Conservation (phyloP, 2,113 vertebrate species). For the Trinectes maculatus region DNA sequence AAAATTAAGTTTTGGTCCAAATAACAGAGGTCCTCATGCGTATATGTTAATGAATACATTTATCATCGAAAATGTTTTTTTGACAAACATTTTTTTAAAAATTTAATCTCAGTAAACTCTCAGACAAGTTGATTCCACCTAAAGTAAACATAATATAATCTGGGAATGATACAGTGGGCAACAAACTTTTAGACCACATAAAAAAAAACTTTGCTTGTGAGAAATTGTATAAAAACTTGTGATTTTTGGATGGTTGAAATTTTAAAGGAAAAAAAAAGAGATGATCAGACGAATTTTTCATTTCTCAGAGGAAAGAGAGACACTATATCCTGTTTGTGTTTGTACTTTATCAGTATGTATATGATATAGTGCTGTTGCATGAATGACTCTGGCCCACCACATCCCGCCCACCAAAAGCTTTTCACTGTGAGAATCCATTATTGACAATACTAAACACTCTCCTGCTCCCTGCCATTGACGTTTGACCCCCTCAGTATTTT, state of each 20-base stretch:
- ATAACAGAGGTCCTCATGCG: not conserved
- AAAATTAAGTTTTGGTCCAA: not conserved
- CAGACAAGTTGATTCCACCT: not conserved
- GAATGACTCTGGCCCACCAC: conserved; percentile 57
- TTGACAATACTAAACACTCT: conserved; percentile 73
- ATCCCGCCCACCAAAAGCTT: conserved; percentile 62
- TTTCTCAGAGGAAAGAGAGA: conserved; percentile 15
- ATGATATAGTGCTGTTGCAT: conserved; percentile 47
- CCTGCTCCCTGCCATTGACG: conserved; percentile 76
- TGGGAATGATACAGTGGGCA: not conserved
- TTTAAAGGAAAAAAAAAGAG: conserved; percentile 6
- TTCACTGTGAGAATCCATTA: conserved; percentile 69
- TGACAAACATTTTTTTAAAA: not conserved
- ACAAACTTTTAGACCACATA: not conserved
- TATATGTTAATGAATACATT: not conserved
- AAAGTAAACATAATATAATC: not conserved
- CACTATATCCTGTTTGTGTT: conserved; percentile 25
- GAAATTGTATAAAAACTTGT: not conserved
- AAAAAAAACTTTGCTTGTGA: conserved; percentile 1
- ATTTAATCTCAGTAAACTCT: not conserved
- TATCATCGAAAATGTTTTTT: not conserved
- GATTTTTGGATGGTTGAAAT: conserved; percentile 4
- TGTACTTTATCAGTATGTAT: conserved; percentile 40
- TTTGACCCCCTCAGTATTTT: conserved; percentile 74
- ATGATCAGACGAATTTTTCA: conserved; percentile 5